phyloP scores from a whole-genome alignment of 1,140 invertebrate genomes.

The Aphaenogaster floridana region DNA sequence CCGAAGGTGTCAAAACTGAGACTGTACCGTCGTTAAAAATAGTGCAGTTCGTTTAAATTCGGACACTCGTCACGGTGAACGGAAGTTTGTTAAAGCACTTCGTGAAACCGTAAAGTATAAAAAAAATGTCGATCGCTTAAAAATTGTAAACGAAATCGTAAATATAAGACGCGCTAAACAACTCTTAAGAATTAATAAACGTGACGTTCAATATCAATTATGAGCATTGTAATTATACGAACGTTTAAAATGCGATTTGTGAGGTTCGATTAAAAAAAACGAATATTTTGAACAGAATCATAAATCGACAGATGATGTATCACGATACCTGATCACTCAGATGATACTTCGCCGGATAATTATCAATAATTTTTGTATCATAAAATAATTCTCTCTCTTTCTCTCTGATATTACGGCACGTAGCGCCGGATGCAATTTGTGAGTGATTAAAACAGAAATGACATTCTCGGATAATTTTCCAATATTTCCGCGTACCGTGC shows the following conservation, averaged over 20 bases:
- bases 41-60: slow-evolving; percentile 4
- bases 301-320: not conserved
- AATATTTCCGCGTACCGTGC: not conserved
- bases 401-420: not conserved
- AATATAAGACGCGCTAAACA: not conserved
- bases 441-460: slow-evolving; percentile 42
- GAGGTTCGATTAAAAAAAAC: not conserved
- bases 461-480: slow-evolving; percentile 21
- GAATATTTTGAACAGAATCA: not conserved
- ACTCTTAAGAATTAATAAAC: not conserved
- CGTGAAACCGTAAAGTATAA: too few species aligned
- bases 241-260: slow-evolving; percentile 29
- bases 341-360: not conserved
- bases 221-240: not conserved
- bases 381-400: not conserved
- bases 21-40: not conserved
- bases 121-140: not conserved
- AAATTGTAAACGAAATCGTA: not conserved
- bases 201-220: not conserved
- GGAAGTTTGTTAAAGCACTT: not conserved
- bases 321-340: not conserved
- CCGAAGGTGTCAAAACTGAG: not conserved
- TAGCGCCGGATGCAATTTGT: not conserved
- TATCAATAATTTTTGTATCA: slow-evolving; percentile 20
- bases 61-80: slow-evolving; percentile 14